These are phyloP conservation scores for Cephus runcator DNA, from an alignment of 2,888 invertebrate species.

Conservation along the genomic window DNA sequence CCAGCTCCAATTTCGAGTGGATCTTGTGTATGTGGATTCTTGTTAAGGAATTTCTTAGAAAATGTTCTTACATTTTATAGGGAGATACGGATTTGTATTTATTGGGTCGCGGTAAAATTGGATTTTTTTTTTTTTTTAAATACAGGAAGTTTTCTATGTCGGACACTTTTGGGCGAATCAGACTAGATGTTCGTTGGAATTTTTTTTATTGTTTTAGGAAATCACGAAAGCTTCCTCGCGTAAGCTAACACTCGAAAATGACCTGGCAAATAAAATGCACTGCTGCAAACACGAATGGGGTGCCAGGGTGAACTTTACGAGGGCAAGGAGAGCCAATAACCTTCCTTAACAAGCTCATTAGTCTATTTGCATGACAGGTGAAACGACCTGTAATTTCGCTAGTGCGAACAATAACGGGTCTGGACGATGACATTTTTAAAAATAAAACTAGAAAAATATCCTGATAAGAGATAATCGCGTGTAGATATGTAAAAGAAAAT, in stretches of 20 bases:
- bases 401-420: slow-evolving; percentile 36
- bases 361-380: slow-evolving; percentile 52
- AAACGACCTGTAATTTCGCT: slow-evolving; percentile 26
- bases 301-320: slow-evolving; percentile 26
- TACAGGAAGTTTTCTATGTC: background rate
- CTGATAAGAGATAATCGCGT: background rate
- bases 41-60: background rate
- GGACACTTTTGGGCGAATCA: background rate
- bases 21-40: background rate
- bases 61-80: background rate
- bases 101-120: background rate
- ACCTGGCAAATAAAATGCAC: background rate
- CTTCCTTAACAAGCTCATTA: slow-evolving; percentile 55
- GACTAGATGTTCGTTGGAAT: too few relatives aligned
- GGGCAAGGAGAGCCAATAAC: slow-evolving; percentile 36
- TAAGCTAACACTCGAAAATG: background rate
- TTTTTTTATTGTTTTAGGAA: background rate
- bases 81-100: background rate
- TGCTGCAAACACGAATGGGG: slow-evolving; percentile 4
- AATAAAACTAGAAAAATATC: background rate
- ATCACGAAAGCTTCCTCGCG: background rate
- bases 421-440: background rate
- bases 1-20: slow-evolving; percentile 12
- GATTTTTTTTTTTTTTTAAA: background rate
- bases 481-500: background rate